Percentiles rank a stretch among this genome's conserved stretches.
phyloP scores from a whole-genome alignment of 2,888 invertebrate species.

The Clistopyga incitator region DNA sequence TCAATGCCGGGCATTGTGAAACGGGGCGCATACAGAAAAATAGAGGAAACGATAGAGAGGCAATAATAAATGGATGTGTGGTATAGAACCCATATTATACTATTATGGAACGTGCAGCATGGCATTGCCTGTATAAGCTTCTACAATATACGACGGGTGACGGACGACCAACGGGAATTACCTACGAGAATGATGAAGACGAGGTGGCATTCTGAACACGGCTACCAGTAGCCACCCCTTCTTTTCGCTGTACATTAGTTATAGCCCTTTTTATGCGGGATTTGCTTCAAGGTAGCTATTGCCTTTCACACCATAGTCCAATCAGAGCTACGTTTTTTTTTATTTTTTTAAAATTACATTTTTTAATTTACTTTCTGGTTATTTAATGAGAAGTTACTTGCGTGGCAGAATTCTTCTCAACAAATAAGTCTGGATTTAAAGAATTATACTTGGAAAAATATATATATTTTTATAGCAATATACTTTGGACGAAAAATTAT shows the following conservation, averaged over 20 bases:
- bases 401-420: too few species aligned
- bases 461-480: too few species aligned
- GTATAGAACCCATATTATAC: slow-evolving; percentile 61
- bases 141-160: slow-evolving; percentile 20
- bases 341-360: too few species aligned
- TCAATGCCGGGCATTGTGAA: slow-evolving; percentile 81
- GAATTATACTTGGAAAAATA: too few species aligned
- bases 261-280: neutral
- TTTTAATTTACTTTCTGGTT: too few species aligned
- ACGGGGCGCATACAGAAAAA: slow-evolving; percentile 50
- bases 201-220: neutral
- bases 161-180: slow-evolving; percentile 28
- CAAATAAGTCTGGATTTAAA: too few species aligned
- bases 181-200: slow-evolving; percentile 11
- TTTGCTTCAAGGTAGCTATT: neutral
- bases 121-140: neutral
- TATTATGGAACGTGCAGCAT: slow-evolving; percentile 40
- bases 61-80: slow-evolving; percentile 80
- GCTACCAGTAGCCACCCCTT: slow-evolving; percentile 24
- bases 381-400: too few species aligned
- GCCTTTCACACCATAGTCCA: too few species aligned
- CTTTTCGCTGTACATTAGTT: neutral
- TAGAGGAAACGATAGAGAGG: slow-evolving; percentile 67
- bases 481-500: too few species aligned
- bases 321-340: too few species aligned